Evolutionary conservation across 2,888 invertebrate species (phyloP).

Genomic region (Caenorhabditis panamensis): DNA sequence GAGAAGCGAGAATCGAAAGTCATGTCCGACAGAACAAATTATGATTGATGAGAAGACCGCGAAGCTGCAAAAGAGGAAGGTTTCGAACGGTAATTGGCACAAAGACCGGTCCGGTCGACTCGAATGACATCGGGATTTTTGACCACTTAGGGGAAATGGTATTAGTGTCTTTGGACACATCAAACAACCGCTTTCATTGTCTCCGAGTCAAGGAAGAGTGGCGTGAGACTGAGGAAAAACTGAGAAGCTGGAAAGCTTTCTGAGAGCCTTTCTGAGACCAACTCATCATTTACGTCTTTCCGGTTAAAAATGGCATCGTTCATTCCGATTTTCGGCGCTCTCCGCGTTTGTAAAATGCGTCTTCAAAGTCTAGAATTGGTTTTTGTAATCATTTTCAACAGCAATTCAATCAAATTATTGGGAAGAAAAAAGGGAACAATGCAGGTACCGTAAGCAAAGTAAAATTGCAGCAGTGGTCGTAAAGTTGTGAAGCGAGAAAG

Average conservation of each 20-base stretch:
- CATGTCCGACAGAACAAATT: conserved; percentile 49
- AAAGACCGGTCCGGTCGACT: conserved; percentile 25
- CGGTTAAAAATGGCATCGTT: conserved; percentile 38
- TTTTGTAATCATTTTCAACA: background rate
- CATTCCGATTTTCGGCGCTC: background rate
- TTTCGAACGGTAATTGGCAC: conserved; percentile 60
- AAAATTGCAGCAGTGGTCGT: background rate
- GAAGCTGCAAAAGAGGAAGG: conserved; percentile 21
- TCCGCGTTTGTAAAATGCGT: background rate
- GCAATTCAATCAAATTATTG: background rate
- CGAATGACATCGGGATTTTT: conserved; percentile 27
- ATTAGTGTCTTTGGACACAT: background rate
- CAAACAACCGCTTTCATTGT: background rate
- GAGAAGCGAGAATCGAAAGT: conserved; percentile 30
- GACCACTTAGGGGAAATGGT: background rate
- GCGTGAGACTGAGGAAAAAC: too few species aligned
- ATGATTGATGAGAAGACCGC: conserved; percentile 48
- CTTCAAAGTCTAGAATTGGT: background rate
- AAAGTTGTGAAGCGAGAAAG: conserved; percentile 33
- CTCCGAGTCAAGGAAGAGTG: too few species aligned
- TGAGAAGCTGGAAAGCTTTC: too few species aligned
- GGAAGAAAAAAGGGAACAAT: conserved; percentile 6
- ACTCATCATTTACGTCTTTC: background rate
- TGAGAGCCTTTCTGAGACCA: background rate
- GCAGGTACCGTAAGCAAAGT: conserved; percentile 24